Percentiles rank a stretch among this genome's conserved stretches.
Conservation (phyloP, 2,797 vertebrate genomes). For the Alectoris magna region DNA sequence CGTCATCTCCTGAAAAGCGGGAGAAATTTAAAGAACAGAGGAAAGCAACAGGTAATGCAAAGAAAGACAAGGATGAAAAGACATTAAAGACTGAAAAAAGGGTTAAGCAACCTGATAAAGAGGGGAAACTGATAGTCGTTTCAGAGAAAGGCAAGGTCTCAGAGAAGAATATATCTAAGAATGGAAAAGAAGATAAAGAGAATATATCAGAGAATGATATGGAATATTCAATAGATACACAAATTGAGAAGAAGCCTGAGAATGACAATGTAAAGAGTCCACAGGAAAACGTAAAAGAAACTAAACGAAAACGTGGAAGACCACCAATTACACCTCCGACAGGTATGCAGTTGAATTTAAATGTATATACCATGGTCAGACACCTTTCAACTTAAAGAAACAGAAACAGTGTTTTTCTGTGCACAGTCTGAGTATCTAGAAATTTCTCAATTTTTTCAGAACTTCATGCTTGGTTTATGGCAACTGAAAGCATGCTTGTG, state of each 20-base stretch:
- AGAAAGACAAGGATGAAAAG: slow-evolving; percentile 84
- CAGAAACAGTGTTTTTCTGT: not conserved
- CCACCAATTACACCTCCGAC: slow-evolving; percentile 77
- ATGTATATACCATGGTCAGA: not conserved
- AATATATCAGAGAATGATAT: slow-evolving; percentile 87
- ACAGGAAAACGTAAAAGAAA: slow-evolving; percentile 76
- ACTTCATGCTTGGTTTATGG: not conserved
- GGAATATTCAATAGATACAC: slow-evolving; percentile 81
- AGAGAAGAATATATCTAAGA: slow-evolving; percentile 80
- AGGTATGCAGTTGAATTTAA: slow-evolving; percentile 63
- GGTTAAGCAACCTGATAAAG: slow-evolving; percentile 78
- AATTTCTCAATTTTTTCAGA: not conserved
- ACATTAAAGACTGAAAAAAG: slow-evolving; percentile 78
- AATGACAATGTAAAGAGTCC: slow-evolving; percentile 80
- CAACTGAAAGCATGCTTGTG: not conserved
- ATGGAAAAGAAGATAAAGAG: slow-evolving; percentile 86
- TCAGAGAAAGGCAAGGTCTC: slow-evolving; percentile 79
- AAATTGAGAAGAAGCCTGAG: slow-evolving; percentile 81
- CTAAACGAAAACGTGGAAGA: slow-evolving; percentile 82
- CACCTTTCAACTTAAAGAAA: not conserved
- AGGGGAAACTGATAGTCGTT: slow-evolving; percentile 77
- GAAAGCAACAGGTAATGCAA: slow-evolving; percentile 79
- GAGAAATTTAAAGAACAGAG: slow-evolving; percentile 85
- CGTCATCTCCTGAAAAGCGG: slow-evolving; percentile 81
- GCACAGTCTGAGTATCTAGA: not conserved